Conservation (phyloP, 2,113 vertebrate species). For the Gallinago media region DNA sequence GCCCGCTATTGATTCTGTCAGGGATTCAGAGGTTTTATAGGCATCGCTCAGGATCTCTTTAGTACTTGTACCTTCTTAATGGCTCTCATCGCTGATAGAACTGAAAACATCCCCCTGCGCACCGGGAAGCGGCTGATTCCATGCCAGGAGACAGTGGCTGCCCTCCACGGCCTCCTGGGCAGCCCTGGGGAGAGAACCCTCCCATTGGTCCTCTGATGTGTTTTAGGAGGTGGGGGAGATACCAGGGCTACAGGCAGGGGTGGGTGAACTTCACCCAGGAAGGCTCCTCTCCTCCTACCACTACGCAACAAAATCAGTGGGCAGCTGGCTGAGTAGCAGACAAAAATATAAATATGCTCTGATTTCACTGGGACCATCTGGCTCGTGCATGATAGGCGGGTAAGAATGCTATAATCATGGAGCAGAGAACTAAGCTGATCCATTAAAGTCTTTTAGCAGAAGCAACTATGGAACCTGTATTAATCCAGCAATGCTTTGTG, state of each 20-base stretch:
- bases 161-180: fast-evolving
- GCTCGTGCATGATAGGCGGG: constrained; percentile 50
- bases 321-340: constrained; percentile 59
- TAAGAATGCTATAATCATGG: constrained; percentile 58
- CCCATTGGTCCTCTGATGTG: fast-evolving
- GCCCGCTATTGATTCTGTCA: constrained; percentile 62
- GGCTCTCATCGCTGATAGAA: not conserved
- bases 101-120: not conserved
- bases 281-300: constrained; percentile 36
- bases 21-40: constrained; percentile 61
- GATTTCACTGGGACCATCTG: constrained; percentile 62
- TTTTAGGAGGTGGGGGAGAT: not conserved
- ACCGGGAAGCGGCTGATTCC: not conserved
- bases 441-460: constrained; percentile 74
- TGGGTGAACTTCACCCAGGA: not conserved
- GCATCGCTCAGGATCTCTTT: constrained; percentile 48
- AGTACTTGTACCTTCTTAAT: constrained; percentile 39
- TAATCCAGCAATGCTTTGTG: constrained; percentile 31
- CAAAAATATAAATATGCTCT: constrained; percentile 57
- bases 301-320: constrained; percentile 17
- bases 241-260: fast-evolving
- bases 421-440: constrained; percentile 45
- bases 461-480: constrained; percentile 23
- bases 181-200: not conserved
- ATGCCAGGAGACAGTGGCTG: not conserved